These are phyloP conservation scores for Cavia aperea DNA, from an alignment of 2,113 vertebrate genomes.

Conservation along the genomic window DNA sequence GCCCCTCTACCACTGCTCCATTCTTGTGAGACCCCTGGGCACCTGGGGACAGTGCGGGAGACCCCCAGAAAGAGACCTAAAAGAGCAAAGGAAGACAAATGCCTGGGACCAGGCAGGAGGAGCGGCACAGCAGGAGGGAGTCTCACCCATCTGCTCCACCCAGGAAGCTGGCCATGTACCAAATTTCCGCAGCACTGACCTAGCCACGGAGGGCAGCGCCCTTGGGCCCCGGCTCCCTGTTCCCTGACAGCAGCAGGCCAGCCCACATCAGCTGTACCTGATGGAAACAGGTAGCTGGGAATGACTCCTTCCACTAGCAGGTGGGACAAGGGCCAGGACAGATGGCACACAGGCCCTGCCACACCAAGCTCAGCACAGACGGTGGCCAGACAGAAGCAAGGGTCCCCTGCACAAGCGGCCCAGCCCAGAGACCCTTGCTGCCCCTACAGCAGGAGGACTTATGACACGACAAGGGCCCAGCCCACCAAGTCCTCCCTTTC, in stretches of 20 bases:
- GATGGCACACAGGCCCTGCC: neutral
- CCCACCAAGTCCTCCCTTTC: neutral
- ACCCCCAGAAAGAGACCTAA: neutral
- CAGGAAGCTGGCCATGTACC: neutral
- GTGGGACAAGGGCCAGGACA: too few species aligned
- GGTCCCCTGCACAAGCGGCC: too few species aligned
- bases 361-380: neutral
- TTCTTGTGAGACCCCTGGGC: neutral
- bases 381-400: too few species aligned
- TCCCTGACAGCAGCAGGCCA: neutral
- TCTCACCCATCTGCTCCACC: too few species aligned
- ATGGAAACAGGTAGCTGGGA: neutral
- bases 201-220: neutral
- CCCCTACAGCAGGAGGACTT: neutral
- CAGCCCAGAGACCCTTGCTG: too few species aligned
- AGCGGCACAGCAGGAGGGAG: neutral
- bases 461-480: neutral
- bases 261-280: too few species aligned
- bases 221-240: rapidly evolving
- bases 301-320: too few species aligned
- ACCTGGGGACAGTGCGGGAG: too few species aligned
- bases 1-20: neutral
- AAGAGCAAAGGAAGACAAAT: neutral
- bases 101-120: neutral
- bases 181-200: neutral